phyloP scores from a whole-genome alignment of 2,888 invertebrate species.

The Noctuana brunneofusca region DNA sequence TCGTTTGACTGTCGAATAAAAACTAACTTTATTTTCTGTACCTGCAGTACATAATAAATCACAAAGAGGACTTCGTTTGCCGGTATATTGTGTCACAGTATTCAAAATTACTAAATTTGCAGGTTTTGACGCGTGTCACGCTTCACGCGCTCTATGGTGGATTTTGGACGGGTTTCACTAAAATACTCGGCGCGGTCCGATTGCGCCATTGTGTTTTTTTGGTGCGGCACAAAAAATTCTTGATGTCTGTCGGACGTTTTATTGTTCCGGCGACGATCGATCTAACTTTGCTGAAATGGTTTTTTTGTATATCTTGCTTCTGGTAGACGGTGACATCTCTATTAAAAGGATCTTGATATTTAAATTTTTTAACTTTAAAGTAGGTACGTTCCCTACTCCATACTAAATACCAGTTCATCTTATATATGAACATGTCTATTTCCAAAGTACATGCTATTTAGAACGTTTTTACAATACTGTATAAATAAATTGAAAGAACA shows the following conservation, averaged over 20 bases:
- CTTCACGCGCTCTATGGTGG: slow-evolving; percentile 46
- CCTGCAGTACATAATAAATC: neutral
- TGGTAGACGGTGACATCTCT: neutral
- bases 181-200: slow-evolving; percentile 33
- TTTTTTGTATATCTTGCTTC: neutral
- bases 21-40: slow-evolving; percentile 8
- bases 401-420: no score
- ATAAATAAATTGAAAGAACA: no score
- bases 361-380: no score
- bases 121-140: slow-evolving; percentile 59
- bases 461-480: no score
- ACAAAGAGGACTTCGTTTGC: slow-evolving; percentile 5
- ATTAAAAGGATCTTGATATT: neutral
- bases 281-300: slow-evolving; percentile 18
- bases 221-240: slow-evolving; percentile 22
- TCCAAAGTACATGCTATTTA: no score
- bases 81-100: slow-evolving; percentile 17
- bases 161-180: slow-evolving; percentile 49
- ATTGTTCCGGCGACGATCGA: slow-evolving; percentile 12
- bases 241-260: slow-evolving; percentile 24
- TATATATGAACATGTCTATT: no score
- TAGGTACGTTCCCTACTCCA: no score
- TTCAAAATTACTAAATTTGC: slow-evolving; percentile 43
- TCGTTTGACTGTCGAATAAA: slow-evolving; percentile 4
- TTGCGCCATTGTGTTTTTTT: slow-evolving; percentile 35